Percentiles rank a stretch among this genome's conserved stretches.
These are phyloP conservation scores for Phrixothrix hirtus DNA, from an alignment of 2,888 invertebrate genomes.

Conservation along the genomic window DNA sequence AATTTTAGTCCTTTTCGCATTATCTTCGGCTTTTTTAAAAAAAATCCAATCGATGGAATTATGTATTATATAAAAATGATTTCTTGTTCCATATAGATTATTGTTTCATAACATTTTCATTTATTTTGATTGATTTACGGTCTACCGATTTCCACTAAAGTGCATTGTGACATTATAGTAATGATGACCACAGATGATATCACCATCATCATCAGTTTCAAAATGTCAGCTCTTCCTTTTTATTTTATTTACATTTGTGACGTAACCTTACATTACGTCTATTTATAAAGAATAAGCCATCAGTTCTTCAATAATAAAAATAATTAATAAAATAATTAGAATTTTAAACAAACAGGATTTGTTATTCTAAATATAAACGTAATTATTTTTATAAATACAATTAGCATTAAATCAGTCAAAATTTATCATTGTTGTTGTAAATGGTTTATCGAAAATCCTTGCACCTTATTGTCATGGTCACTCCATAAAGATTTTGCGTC, in stretches of 20 bases:
- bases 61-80: neutral
- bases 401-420: conserved; percentile 4
- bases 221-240: conserved; percentile 17
- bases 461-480: conserved; percentile 25
- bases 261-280: conserved; percentile 12
- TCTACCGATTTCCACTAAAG: conserved; percentile 21
- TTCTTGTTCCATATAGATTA: conserved; percentile 3
- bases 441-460: conserved; percentile 20
- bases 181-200: conserved; percentile 22
- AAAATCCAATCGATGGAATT: too few relatives aligned
- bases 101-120: conserved; percentile 15
- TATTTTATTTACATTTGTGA: conserved; percentile 9
- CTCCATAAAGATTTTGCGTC: conserved; percentile 17
- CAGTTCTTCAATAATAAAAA: neutral
- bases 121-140: conserved; percentile 17
- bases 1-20: conserved; percentile 1
- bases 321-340: conserved; percentile 1
- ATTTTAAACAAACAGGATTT: too few relatives aligned
- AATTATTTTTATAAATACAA: conserved; percentile 7
- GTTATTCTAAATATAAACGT: conserved; percentile 6
- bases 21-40: conserved; percentile 5
- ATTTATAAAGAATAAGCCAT: neutral
- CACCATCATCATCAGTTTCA: conserved; percentile 16
- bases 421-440: conserved; percentile 10
- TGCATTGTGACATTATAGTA: conserved; percentile 23